phyloP scores from a whole-genome alignment of 2,888 invertebrate genomes.

The Parnassius mnemosyne region DNA sequence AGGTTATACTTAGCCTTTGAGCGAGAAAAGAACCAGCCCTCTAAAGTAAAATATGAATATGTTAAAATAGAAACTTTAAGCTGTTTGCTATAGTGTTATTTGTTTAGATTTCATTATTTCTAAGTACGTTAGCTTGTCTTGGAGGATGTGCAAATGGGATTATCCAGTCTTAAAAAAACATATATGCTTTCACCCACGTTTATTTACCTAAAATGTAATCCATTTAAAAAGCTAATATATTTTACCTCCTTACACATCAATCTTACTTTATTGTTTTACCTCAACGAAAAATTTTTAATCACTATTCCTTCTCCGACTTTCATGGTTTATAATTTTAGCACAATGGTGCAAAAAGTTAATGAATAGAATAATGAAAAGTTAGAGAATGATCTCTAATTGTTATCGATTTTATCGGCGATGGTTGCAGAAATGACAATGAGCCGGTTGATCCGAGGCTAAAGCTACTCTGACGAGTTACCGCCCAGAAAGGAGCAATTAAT shows the following conservation, averaged over 20 bases:
- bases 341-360: slow-evolving; percentile 23
- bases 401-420: slow-evolving; percentile 39
- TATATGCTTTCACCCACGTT: not conserved
- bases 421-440: slow-evolving; percentile 49
- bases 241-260: not conserved
- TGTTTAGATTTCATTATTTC: not conserved
- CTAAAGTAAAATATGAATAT: no score
- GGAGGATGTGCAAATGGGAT: slow-evolving; percentile 6
- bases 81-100: not conserved
- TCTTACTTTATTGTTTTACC: slow-evolving; percentile 5
- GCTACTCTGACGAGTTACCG: slow-evolving; percentile 64
- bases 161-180: not conserved
- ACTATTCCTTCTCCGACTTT: not conserved
- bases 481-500: slow-evolving; percentile 75
- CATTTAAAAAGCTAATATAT: not conserved
- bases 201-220: not conserved
- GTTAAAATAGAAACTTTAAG: not conserved
- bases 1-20: no score
- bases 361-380: no score
- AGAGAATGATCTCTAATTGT: slow-evolving; percentile 42
- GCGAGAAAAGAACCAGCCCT: no score
- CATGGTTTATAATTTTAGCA: slow-evolving; percentile 19
- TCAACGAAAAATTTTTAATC: slow-evolving; percentile 13
- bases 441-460: slow-evolving; percentile 31
- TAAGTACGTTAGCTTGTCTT: not conserved